A percentile compares a stretch with the other conserved stretches of the same genome.
These are phyloP conservation scores for Zalophus californianus DNA, from an alignment of 2,797 vertebrate genomes.

Conservation along the genomic window DNA sequence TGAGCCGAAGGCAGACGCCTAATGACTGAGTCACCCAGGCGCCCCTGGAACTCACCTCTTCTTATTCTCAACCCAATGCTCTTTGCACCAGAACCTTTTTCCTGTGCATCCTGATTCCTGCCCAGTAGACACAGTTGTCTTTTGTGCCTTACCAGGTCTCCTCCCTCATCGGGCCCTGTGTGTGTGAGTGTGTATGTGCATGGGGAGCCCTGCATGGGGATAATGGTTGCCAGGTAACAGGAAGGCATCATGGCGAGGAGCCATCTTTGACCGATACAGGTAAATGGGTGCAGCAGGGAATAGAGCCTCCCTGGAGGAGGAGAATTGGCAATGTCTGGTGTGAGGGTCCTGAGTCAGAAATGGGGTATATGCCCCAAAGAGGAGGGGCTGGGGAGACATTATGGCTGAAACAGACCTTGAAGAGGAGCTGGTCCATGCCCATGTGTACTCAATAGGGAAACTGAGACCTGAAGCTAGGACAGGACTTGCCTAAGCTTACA, in stretches of 20 bases:
- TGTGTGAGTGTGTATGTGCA: neutral
- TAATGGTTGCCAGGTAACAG: slow-evolving; percentile 88
- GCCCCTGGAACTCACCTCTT: neutral
- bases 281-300: slow-evolving; percentile 82
- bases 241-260: slow-evolving; percentile 81
- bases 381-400: neutral
- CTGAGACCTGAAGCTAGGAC: neutral
- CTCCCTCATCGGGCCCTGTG: neutral
- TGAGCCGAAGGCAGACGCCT: too few species aligned
- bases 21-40: too few species aligned
- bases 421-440: neutral
- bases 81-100: neutral
- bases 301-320: neutral
- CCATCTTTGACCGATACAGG: slow-evolving; percentile 81
- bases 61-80: neutral
- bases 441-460: neutral
- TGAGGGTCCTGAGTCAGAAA: slow-evolving; percentile 17
- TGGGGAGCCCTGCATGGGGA: slow-evolving; percentile 74
- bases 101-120: neutral
- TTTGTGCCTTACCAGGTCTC: neutral
- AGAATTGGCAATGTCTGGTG: neutral
- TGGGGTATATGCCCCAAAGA: neutral
- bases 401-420: slow-evolving; percentile 60
- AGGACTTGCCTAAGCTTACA: neutral
- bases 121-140: neutral